Evolutionary conservation across 2,888 invertebrate genomes (phyloP), one percentile per base, ranked within the genome.

Genomic region (Eulithis prunata): DNA sequence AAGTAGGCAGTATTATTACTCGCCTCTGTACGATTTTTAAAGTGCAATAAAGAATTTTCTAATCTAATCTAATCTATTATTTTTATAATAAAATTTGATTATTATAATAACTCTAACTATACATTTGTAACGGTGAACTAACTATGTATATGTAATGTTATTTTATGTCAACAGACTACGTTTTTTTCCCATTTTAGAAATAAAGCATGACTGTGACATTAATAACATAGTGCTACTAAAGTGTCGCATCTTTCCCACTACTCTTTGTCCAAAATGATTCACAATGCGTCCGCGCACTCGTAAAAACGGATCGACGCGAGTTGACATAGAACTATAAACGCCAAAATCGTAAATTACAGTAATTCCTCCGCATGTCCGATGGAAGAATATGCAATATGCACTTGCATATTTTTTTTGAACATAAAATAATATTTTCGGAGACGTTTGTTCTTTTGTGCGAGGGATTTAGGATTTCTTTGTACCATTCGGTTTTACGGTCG

Each of bases 311-410:
- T 86, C 85, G 85, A 83, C 84, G 79, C 78, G 71, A 81, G 87
- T 88, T 88, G 89, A 88, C 89, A 89, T 83, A 83, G 80, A 82
- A 75, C 87, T 78, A 87, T 90, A 89, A 89, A 89, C 75, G 89
- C 82, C 89, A 85, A 85, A 83, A 82, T 77, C 84, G 82, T 89
- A 89, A 89, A 89, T 89, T 86, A 85, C 75, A 69, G 79, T 86
- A 88, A 88, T 84, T 81, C 83, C 80, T 78, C 75, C 78, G 78
- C 79, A 83, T 73, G 78, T 77, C 78, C 79, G 86, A 88, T 87
- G 82, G 85, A 67, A 83, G 84, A 89, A 87, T 88, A 85, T 79
- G 84, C 84, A 85, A 83, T 83, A 84, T 85, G 84, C 85, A 83
- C 79, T 84, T 80, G 80, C 79, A 82, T 73, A 75, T 67, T 73